Evolutionary conservation across 2,888 invertebrate species (phyloP).

Genomic region (Protula sp.): DNA sequence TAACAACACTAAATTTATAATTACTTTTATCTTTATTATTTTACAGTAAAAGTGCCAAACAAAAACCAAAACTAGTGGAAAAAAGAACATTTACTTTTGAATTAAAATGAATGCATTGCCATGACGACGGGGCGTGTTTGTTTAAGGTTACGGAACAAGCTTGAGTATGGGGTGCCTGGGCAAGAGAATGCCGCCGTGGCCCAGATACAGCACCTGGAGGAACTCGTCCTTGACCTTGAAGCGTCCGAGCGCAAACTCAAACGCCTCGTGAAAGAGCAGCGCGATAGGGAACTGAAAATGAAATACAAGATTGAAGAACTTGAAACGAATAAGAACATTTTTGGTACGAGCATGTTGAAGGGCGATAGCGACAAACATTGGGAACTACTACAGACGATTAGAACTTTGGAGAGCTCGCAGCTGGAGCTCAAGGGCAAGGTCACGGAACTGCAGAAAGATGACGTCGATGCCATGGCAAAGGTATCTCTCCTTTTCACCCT

Average conservation of each 20-base stretch:
- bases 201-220: conserved; percentile 24
- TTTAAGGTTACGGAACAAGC: not conserved
- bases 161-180: not conserved
- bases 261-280: conserved; percentile 39
- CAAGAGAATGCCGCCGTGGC: not conserved
- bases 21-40: too few species aligned
- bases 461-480: conserved; percentile 4
- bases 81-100: too few species aligned
- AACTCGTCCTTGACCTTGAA: conserved; percentile 34
- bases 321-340: not conserved
- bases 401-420: conserved; percentile 9
- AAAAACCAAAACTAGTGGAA: too few species aligned
- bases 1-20: too few species aligned
- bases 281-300: conserved; percentile 2
- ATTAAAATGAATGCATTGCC: too few species aligned
- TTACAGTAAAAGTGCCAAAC: too few species aligned
- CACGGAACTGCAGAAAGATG: conserved; percentile 19
- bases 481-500: too few species aligned
- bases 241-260: conserved; percentile 40
- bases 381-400: not conserved
- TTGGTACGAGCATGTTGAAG: not conserved
- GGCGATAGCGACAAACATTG: not conserved
- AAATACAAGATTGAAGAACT: conserved; percentile 4
- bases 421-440: conserved; percentile 18
- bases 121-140: too few species aligned